Conservation (phyloP, 2,113 vertebrate species). For the Caranx ignobilis region DNA sequence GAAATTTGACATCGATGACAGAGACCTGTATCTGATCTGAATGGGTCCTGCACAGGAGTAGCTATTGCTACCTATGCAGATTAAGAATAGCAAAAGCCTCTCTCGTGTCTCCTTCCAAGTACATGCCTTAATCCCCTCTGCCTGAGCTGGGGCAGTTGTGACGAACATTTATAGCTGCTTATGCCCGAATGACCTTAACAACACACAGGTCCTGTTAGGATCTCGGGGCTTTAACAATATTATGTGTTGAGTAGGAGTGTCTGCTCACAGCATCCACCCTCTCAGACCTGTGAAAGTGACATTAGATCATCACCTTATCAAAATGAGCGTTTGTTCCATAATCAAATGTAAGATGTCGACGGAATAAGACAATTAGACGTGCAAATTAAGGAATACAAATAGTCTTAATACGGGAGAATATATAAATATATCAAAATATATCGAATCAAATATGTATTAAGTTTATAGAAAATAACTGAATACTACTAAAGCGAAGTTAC, state of each 20-base stretch:
- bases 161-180: constrained; percentile 82
- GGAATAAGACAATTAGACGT: too few species aligned
- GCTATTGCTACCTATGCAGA: constrained; percentile 64
- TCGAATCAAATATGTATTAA: not conserved
- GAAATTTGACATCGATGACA: constrained; percentile 32
- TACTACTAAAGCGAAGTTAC: not conserved
- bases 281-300: not conserved
- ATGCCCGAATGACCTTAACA: constrained; percentile 74
- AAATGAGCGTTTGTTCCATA: not conserved
- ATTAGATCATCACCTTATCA: not conserved
- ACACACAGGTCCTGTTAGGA: constrained; percentile 33
- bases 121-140: constrained; percentile 81
- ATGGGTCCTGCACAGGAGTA: constrained; percentile 19
- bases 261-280: constrained; percentile 18
- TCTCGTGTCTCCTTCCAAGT: constrained; percentile 76
- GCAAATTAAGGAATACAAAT: not conserved
- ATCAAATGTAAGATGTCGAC: not conserved
- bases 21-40: constrained; percentile 30
- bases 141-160: constrained; percentile 72
- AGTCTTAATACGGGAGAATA: not conserved
- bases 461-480: not conserved
- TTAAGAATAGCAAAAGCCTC: constrained; percentile 82
- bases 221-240: constrained; percentile 43
- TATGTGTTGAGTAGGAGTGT: constrained; percentile 30
- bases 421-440: not conserved